Evolutionary conservation across 2,888 invertebrate genomes (phyloP).

Genomic region (Drosophila macrospina): DNA sequence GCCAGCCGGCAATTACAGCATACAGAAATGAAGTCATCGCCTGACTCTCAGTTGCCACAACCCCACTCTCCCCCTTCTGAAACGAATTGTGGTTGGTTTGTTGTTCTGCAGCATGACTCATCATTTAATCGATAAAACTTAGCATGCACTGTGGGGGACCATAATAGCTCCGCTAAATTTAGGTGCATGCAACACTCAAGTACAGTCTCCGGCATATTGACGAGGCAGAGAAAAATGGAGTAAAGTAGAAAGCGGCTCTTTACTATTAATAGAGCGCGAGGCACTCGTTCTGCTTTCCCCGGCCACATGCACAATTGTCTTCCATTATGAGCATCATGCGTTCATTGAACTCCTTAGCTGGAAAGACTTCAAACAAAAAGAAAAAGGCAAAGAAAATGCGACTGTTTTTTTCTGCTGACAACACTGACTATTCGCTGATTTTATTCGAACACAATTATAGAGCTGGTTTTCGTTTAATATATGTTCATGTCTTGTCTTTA

Average conservation of each 20-base stretch:
- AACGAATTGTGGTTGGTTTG: slow-evolving; percentile 2
- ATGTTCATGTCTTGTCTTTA: slow-evolving; percentile 40
- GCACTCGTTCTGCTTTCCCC: slow-evolving; percentile 56
- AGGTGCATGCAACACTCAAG: slow-evolving; percentile 41
- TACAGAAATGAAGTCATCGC: slow-evolving; percentile 68
- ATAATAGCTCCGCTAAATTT: slow-evolving; percentile 28
- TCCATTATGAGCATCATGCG: slow-evolving; percentile 17
- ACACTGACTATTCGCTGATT: slow-evolving; percentile 64
- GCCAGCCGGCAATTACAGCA: slow-evolving; percentile 27
- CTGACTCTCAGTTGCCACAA: slow-evolving; percentile 29
- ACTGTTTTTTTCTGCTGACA: slow-evolving; percentile 40
- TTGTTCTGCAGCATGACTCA: slow-evolving; percentile 66
- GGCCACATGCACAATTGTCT: slow-evolving; percentile 25
- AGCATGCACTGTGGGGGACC: background rate
- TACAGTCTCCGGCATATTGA: slow-evolving; percentile 50
- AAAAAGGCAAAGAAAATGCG: slow-evolving; percentile 36
- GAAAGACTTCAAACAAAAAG: slow-evolving; percentile 16
- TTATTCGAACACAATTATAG: slow-evolving; percentile 65
- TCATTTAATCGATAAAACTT: slow-evolving; percentile 44
- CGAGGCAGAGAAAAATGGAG: slow-evolving; percentile 25
- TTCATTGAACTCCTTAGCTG: slow-evolving; percentile 62
- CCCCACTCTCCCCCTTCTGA: background rate
- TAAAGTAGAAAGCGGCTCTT: slow-evolving; percentile 53
- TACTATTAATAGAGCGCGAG: slow-evolving; percentile 54
- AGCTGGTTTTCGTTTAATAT: slow-evolving; percentile 31